These are phyloP conservation scores for Sula dactylatra DNA, from an alignment of 2,113 vertebrate genomes.

Conservation along the genomic window DNA sequence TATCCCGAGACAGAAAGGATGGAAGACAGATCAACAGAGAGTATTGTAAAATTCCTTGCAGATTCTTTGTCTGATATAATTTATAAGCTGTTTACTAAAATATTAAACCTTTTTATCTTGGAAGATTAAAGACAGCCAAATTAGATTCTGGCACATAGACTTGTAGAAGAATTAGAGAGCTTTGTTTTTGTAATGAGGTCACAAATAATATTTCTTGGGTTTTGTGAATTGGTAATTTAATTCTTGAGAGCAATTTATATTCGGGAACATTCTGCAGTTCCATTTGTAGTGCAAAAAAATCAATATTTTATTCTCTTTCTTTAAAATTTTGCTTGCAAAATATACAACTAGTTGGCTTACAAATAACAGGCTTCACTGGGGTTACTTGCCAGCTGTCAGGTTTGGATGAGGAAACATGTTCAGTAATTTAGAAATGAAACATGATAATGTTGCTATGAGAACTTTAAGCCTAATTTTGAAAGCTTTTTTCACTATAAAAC, in stretches of 20 bases:
- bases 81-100: constrained; percentile 26
- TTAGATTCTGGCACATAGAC: constrained; percentile 4
- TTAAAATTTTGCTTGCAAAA: not conserved
- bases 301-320: not conserved
- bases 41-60: not conserved
- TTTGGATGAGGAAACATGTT: not conserved
- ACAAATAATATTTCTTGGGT: not conserved
- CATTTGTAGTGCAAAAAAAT: not conserved
- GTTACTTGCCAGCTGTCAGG: not conserved
- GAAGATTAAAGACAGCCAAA: constrained; percentile 48
- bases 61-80: constrained; percentile 39
- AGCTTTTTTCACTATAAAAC: not conserved
- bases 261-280: not conserved
- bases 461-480: not conserved
- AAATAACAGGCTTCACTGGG: not conserved
- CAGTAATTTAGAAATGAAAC: not conserved
- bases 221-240: constrained; percentile 47
- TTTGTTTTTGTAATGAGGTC: constrained; percentile 46
- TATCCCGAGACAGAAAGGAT: not conserved
- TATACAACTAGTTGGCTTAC: not conserved
- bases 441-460: not conserved
- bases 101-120: constrained; percentile 41
- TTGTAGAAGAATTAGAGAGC: constrained; percentile 14
- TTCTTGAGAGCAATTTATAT: not conserved
- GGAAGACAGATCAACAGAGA: not conserved